phyloP scores from a whole-genome alignment of 1,140 invertebrate genomes.

The Zaprionus tsacasi region DNA sequence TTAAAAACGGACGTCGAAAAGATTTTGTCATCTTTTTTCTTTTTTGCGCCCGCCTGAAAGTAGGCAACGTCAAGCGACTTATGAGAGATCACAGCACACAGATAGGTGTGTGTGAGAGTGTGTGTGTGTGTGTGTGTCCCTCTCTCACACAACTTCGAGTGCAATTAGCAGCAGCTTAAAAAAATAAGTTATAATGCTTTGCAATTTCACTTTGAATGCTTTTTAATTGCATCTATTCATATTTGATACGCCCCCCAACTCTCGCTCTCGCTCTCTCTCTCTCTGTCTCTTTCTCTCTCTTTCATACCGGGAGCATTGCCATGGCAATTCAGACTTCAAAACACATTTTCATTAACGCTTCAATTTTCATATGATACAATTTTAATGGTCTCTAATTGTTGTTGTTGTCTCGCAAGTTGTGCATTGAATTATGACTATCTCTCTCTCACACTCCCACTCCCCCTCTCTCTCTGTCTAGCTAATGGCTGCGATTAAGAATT shows the following conservation, averaged over 20 bases:
- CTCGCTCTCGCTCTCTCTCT: background rate
- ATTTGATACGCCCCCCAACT: conserved; percentile 9
- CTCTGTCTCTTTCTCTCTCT: background rate
- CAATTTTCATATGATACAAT: conserved; percentile 54
- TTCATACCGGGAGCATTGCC: background rate
- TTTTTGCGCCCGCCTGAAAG: conserved; percentile 3
- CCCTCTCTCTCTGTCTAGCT: conserved; percentile 4
- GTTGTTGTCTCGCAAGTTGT: conserved; percentile 23
- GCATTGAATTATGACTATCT: conserved; percentile 27
- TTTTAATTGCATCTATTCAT: conserved; percentile 48
- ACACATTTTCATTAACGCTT: conserved; percentile 52
- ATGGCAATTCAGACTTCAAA: conserved; percentile 27
- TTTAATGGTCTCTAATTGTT: conserved; percentile 54
- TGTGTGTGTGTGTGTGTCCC: background rate
- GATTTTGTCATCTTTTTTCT: background rate
- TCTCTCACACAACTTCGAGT: background rate
- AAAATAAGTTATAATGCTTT: conserved; percentile 11
- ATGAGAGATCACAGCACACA: conserved; percentile 6
- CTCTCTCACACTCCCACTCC: background rate
- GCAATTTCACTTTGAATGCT: conserved; percentile 39
- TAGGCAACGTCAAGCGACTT: conserved; percentile 2
- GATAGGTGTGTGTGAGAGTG: background rate
- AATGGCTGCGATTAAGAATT: conserved; percentile 48
- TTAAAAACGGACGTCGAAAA: background rate
- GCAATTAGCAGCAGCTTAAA: conserved; percentile 19